phyloP scores from a whole-genome alignment of 2,797 vertebrate species.

The Crypturellus tataupa region DNA sequence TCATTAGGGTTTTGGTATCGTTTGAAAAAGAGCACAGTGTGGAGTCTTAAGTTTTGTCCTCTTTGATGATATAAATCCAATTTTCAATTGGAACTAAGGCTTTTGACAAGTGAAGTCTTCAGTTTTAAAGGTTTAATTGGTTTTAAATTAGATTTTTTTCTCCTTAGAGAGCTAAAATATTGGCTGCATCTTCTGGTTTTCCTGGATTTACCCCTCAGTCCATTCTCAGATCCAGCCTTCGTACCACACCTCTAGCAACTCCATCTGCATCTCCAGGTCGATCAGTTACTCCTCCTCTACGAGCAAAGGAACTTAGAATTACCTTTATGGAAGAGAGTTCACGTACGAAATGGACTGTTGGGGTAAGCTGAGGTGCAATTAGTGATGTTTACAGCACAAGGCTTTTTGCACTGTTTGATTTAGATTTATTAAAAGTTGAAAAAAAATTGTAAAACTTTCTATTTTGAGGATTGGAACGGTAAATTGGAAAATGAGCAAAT shows the following conservation, averaged over 20 bases:
- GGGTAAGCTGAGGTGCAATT: constrained; percentile 80
- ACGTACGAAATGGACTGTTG: constrained; percentile 83
- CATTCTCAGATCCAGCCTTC: constrained; percentile 92
- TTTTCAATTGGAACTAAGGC: background rate
- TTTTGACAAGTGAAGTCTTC: background rate
- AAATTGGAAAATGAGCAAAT: background rate
- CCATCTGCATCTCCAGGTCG: constrained; percentile 91
- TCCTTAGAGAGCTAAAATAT: constrained; percentile 89
- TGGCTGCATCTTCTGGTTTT: constrained; percentile 87
- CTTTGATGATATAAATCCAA: background rate
- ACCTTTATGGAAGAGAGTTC: constrained; percentile 88
- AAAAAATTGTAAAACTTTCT: background rate
- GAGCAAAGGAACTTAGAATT: constrained; percentile 90
- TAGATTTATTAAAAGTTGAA: background rate
- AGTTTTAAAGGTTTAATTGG: background rate
- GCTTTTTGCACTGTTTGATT: background rate
- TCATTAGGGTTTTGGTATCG: background rate
- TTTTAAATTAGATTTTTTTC: background rate
- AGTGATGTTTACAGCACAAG: background rate
- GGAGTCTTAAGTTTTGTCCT: background rate
- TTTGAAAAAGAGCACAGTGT: background rate
- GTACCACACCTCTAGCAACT: constrained; percentile 90
- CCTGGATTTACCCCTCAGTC: constrained; percentile 92
- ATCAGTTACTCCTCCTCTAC: constrained; percentile 89
- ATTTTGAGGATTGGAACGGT: background rate